These are phyloP conservation scores for Matsumurasca onukii DNA, from an alignment of 1,140 invertebrate genomes.

Conservation along the genomic window DNA sequence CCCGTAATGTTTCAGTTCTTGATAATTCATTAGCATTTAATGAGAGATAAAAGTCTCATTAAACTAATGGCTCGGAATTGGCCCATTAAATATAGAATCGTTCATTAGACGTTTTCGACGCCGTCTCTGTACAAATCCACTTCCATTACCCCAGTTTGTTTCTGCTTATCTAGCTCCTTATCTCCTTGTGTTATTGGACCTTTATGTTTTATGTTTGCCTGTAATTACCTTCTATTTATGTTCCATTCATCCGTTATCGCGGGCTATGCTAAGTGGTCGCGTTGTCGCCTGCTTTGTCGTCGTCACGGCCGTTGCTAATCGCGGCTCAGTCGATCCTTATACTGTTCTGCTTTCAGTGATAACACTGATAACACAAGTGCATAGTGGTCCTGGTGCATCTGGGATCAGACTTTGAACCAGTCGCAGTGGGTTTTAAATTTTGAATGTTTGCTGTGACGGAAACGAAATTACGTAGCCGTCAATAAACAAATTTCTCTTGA, in stretches of 20 bases:
- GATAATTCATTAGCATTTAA: constrained; percentile 23
- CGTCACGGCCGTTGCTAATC: neutral
- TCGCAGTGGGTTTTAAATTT: too few relatives aligned
- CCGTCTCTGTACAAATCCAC: neutral
- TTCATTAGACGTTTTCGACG: constrained; percentile 7
- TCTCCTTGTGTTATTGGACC: neutral
- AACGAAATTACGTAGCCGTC: too few relatives aligned
- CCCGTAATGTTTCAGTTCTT: constrained; percentile 4
- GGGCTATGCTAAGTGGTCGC: neutral
- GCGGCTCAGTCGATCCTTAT: too few relatives aligned
- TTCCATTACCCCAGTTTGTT: neutral
- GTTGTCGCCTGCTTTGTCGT: too few relatives aligned
- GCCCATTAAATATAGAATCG: constrained; percentile 23
- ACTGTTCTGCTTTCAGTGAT: too few relatives aligned
- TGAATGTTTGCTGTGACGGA: too few relatives aligned
- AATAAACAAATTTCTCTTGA: too few relatives aligned
- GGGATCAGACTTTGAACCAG: too few relatives aligned
- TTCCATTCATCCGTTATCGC: neutral
- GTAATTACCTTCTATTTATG: constrained; percentile 19
- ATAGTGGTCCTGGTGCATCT: too few relatives aligned
- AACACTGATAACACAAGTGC: too few relatives aligned
- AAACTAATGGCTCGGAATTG: constrained; percentile 11
- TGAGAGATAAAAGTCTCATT: constrained; percentile 21
- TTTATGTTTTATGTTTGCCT: constrained; percentile 15
- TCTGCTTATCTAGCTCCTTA: neutral